Evolutionary conservation across 2,113 vertebrate species (phyloP).

Genomic region (Ondatra zibethicus): DNA sequence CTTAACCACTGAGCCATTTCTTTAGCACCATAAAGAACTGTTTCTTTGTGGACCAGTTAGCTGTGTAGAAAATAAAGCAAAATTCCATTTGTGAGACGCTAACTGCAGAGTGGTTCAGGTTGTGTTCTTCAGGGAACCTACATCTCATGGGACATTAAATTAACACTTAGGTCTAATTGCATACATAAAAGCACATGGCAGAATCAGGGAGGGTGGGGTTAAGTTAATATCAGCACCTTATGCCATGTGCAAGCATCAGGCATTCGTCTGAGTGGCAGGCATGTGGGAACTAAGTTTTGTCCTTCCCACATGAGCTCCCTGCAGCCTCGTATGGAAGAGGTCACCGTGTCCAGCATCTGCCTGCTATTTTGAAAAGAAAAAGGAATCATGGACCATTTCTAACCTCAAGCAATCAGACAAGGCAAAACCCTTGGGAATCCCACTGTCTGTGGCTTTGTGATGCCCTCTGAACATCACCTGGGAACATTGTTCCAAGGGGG

Average conservation of each 20-base stretch:
- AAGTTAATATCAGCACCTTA: background rate
- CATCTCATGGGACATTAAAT: background rate
- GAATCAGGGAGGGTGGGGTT: background rate
- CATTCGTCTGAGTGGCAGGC: rapidly evolving
- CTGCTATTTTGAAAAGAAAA: background rate
- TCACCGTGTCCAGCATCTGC: background rate
- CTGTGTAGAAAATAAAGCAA: background rate
- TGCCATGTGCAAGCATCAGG: background rate
- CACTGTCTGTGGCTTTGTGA: too few relatives aligned
- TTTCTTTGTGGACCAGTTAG: background rate
- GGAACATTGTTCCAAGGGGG: background rate
- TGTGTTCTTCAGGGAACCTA: background rate
- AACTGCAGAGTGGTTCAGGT: background rate
- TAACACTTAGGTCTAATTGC: background rate
- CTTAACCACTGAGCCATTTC: background rate
- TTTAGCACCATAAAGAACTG: background rate
- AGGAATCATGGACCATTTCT: background rate
- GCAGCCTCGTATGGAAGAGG: background rate
- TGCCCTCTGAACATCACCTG: background rate
- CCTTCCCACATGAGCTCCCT: background rate
- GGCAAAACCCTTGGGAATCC: background rate
- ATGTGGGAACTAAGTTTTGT: background rate
- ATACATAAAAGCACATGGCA: background rate
- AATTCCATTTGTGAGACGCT: background rate
- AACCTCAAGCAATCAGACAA: background rate